phyloP scores from a whole-genome alignment of 2,888 invertebrate species.

The Drosophila kuntzei region DNA sequence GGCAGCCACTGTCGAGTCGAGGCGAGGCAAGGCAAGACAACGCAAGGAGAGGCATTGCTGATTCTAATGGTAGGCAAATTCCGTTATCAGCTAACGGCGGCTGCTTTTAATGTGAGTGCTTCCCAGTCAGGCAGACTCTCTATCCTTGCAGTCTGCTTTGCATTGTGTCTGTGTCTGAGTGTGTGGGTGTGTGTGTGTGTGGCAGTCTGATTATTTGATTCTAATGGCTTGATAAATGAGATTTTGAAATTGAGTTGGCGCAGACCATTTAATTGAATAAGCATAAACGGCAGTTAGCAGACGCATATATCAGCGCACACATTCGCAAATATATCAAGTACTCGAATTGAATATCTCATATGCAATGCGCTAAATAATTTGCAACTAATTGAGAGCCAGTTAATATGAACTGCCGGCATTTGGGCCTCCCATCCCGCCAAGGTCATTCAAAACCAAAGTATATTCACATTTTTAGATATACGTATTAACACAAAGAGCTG shows the following conservation, averaged over 20 bases:
- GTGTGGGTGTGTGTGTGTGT: slow-evolving; percentile 14
- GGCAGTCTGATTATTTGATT: slow-evolving; percentile 77
- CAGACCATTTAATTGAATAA: slow-evolving; percentile 81
- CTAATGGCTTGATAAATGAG: slow-evolving; percentile 85
- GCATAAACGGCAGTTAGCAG: slow-evolving; percentile 59
- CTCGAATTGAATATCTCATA: slow-evolving; percentile 7
- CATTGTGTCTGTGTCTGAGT: slow-evolving; percentile 17
- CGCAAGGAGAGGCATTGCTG: slow-evolving; percentile 24
- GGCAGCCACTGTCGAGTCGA: slow-evolving; percentile 21
- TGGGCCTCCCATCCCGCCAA: slow-evolving; percentile 4
- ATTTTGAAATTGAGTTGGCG: slow-evolving; percentile 77
- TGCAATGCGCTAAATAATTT: slow-evolving; percentile 53
- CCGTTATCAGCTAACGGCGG: slow-evolving; percentile 76
- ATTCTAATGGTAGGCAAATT: slow-evolving; percentile 81
- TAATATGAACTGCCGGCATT: slow-evolving; percentile 38
- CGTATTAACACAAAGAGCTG: slow-evolving; percentile 47
- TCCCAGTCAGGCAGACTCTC: slow-evolving; percentile 18
- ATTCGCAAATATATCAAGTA: not conserved
- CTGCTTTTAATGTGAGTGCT: slow-evolving; percentile 71
- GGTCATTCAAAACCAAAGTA: slow-evolving; percentile 18
- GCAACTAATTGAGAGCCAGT: slow-evolving; percentile 66
- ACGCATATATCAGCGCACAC: slow-evolving; percentile 38
- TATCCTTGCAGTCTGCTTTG: slow-evolving; percentile 24
- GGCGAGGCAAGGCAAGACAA: slow-evolving; percentile 12
- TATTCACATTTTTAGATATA: slow-evolving; percentile 50